phyloP scores from a whole-genome alignment of 2,113 vertebrate genomes.

The Pelusios castaneus region DNA sequence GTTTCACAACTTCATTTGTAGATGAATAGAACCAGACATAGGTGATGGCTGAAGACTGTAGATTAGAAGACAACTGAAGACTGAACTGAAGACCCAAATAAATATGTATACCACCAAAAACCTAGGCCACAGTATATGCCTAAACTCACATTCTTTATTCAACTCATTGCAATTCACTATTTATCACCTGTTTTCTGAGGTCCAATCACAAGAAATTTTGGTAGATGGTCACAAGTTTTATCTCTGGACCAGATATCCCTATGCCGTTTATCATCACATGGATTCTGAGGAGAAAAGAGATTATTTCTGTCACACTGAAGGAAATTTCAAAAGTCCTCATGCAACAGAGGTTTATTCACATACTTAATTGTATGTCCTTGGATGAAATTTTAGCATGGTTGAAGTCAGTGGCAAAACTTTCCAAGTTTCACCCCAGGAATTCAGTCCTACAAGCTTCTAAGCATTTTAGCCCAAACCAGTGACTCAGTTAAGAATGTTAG shows the following conservation, averaged over 20 bases:
- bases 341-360: background rate
- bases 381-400: background rate
- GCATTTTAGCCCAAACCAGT: fast-evolving
- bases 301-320: background rate
- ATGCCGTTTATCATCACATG: conserved; percentile 84
- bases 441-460: background rate
- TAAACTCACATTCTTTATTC: background rate
- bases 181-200: conserved; percentile 85
- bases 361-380: background rate
- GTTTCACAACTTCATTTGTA: too few relatives aligned
- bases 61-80: too few relatives aligned
- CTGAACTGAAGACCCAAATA: background rate
- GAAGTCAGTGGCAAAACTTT: background rate
- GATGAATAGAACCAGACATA: too few relatives aligned
- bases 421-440: background rate
- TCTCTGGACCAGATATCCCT: conserved; percentile 86
- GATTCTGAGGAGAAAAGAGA: conserved; percentile 70
- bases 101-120: background rate
- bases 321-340: background rate
- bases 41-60: too few relatives aligned
- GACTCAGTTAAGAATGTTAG: background rate
- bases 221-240: conserved; percentile 83
- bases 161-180: background rate
- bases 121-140: background rate
- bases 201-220: conserved; percentile 85